phyloP scores from a whole-genome alignment of 1,140 invertebrate species.

The Dreissena polymorpha region DNA sequence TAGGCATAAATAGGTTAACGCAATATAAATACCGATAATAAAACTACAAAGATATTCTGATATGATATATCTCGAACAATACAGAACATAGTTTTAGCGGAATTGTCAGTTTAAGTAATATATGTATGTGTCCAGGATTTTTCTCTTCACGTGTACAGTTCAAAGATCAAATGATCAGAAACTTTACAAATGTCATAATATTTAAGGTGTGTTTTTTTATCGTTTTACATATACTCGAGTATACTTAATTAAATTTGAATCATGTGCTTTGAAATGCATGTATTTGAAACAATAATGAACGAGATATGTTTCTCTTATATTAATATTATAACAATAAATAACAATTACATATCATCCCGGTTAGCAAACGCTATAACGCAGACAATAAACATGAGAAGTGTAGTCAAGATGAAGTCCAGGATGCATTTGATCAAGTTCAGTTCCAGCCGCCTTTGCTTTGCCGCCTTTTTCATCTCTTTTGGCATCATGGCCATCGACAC shows the following conservation, averaged over 20 bases:
- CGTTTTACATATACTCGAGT: no score
- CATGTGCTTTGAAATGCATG: no score
- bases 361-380: conserved; percentile 60
- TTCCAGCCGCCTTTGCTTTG: background rate
- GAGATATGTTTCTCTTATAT: no score
- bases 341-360: conserved; percentile 48
- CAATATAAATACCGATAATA: no score
- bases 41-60: background rate
- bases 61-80: background rate
- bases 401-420: background rate
- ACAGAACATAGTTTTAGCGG: no score
- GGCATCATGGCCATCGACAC: background rate
- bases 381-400: conserved; percentile 35
- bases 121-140: background rate
- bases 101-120: background rate
- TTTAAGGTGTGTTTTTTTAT: no score
- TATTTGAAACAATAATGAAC: no score
- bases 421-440: background rate
- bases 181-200: no score
- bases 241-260: no score
- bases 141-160: no score
- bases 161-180: no score
- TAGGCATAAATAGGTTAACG: no score
- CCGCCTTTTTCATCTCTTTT: background rate
- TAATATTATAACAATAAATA: background rate